A percentile compares a stretch with the other conserved stretches of the same genome.
Conservation (phyloP, 2,888 invertebrate species). For the Leucophora obtusa region DNA sequence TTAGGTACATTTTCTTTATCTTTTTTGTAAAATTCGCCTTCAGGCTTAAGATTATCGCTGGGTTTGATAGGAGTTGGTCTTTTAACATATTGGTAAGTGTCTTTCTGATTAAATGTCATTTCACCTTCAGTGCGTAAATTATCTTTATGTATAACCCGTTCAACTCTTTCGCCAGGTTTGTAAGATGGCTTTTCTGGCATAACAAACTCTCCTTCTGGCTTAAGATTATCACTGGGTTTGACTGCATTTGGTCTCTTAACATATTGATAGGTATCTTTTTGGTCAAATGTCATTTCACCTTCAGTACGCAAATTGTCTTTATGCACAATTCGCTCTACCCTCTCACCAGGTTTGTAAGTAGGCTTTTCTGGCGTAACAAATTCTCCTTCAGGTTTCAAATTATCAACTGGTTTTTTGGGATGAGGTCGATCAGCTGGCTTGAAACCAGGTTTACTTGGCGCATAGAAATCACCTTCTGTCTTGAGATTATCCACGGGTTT, state of each 20-base stretch:
- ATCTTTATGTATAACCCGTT: constrained; percentile 76
- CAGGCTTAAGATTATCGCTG: constrained; percentile 81
- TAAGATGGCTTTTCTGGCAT: constrained; percentile 80
- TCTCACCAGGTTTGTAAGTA: constrained; percentile 80
- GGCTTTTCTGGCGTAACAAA: constrained; percentile 80
- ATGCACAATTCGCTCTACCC: constrained; percentile 78
- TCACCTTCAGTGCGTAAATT: constrained; percentile 80
- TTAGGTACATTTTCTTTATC: constrained; percentile 80
- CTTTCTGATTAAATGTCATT: constrained; percentile 66
- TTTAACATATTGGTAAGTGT: constrained; percentile 74
- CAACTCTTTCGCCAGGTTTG: constrained; percentile 79
- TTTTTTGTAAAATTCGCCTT: constrained; percentile 76
- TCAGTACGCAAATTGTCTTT: constrained; percentile 81
- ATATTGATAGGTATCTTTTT: constrained; percentile 74
- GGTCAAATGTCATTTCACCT: constrained; percentile 66
- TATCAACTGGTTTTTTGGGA: constrained; percentile 80
- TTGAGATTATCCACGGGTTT: constrained; percentile 79
- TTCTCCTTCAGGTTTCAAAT: constrained; percentile 69
- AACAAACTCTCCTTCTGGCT: constrained; percentile 80
- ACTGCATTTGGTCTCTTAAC: constrained; percentile 77
- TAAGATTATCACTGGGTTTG: constrained; percentile 82
- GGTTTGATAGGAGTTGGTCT: constrained; percentile 79
- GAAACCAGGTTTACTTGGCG: constrained; percentile 79
- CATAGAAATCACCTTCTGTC: constrained; percentile 82
- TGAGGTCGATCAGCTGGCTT: constrained; percentile 79